Evolutionary conservation across 2,888 invertebrate genomes (phyloP), one percentile per base, ranked within the genome.

Genomic region (Isotomurus palustris): DNA sequence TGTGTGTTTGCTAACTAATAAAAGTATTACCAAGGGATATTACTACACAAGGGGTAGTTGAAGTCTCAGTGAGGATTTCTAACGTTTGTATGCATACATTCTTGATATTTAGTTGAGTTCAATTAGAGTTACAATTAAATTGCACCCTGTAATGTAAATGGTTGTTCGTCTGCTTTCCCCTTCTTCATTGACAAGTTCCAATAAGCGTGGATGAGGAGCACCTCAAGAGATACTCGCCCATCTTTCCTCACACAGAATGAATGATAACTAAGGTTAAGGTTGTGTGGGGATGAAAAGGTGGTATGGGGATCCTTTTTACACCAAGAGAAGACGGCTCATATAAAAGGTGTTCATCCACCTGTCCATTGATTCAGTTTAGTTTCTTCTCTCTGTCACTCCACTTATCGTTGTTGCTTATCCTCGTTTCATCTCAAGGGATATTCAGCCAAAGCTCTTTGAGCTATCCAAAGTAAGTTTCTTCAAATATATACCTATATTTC

Each of bases 351-450:
- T 65, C 61, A 64, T 58, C 61, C 62, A 67, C 62, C 64, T 69
- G 64, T 66, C 64, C 65, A 65, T 65, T 66, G 65, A 66, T 66
- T 69, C 69, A 68, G 69, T 69, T 69, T 62, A 53, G 62, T 60
- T 65, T 55, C 49, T 62, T 60, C 58, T 12, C 21, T 38, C 50
- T 36, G n/a, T 50, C 50, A 25, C 38, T 22, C 25, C 36, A 50
- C 50, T 35, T 38, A 50, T 45, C 45, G 22, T 28, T 32, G 8
- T 38, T 47, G 32, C 52, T 56, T 38, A 54, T 56, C 53, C 48
- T 51, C 60, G 52, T 21, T 56, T 60, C 60, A 60, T 53, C n/a
- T 49, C 56, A 57, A 56, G 63, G 43, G 43, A 43, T 43, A 43
- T n/a, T n/a, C n/a, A n/a, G n/a, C n/a, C n/a, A n/a, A n/a, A n/a